Percentiles rank a stretch among this genome's conserved stretches.
Evolutionary conservation across 2,888 invertebrate genomes (phyloP).

Genomic region (Shargacucullia verbasci): DNA sequence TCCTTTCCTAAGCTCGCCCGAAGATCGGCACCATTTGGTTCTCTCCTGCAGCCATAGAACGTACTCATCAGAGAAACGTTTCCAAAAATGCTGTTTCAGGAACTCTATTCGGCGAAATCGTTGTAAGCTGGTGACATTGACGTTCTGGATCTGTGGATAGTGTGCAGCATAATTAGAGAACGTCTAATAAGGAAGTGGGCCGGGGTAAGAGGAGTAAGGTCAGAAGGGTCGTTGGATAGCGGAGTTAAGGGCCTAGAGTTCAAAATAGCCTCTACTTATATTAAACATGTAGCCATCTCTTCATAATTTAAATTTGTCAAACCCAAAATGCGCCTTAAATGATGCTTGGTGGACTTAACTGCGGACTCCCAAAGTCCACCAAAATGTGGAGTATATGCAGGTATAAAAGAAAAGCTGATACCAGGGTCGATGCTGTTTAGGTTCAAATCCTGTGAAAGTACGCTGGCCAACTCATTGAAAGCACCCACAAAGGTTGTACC

Average conservation of each 20-base stretch:
- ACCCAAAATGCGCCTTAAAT: constrained; percentile 6
- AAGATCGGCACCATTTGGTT: constrained; percentile 16
- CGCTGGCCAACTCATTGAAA: no score
- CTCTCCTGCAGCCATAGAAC: constrained; percentile 5
- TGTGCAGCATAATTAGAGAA: background rate
- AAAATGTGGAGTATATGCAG: constrained; percentile 15
- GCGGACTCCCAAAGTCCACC: constrained; percentile 13
- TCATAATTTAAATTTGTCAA: constrained; percentile 22
- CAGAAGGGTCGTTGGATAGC: constrained; percentile 20
- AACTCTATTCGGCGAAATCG: constrained; percentile 5
- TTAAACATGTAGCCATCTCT: constrained; percentile 18
- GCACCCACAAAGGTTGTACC: no score
- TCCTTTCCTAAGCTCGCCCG: constrained; percentile 11
- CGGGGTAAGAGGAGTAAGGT: no score
- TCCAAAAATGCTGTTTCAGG: constrained; percentile 1
- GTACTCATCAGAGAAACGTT: constrained; percentile 11
- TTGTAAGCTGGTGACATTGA: background rate
- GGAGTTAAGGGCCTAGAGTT: constrained; percentile 21
- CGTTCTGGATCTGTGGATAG: constrained; percentile 3
- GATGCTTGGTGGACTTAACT: constrained; percentile 4
- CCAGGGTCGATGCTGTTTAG: constrained; percentile 2
- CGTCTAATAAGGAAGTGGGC: constrained; percentile 28
- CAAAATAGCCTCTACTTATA: constrained; percentile 19
- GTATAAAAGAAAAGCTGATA: constrained; percentile 13
- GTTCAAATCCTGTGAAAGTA: no score